phyloP scores from a whole-genome alignment of 2,797 vertebrate species.

The Macropodus opercularis region DNA sequence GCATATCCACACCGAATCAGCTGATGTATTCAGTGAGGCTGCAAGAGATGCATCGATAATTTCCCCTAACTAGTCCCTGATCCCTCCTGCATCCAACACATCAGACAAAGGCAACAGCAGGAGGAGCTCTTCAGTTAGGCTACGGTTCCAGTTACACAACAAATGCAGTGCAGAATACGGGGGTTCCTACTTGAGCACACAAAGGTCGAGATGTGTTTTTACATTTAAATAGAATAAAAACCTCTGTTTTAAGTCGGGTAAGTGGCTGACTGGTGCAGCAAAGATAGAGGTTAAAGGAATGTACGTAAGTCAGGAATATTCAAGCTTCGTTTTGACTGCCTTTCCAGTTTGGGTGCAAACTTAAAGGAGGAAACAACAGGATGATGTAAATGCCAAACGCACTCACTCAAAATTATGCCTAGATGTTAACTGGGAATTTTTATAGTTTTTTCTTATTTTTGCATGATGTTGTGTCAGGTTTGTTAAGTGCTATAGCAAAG shows the following conservation, averaged over 20 bases:
- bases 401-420: slow-evolving; percentile 20
- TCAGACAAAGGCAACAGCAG: slow-evolving; percentile 45
- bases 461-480: slow-evolving; percentile 36
- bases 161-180: slow-evolving; percentile 59
- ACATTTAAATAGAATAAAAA: slow-evolving; percentile 68
- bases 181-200: slow-evolving; percentile 48
- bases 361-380: slow-evolving; percentile 23
- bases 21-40: slow-evolving; percentile 50
- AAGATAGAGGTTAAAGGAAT: slow-evolving; percentile 76
- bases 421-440: slow-evolving; percentile 26
- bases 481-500: slow-evolving; percentile 54
- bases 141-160: slow-evolving; percentile 78
- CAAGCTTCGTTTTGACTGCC: slow-evolving; percentile 62
- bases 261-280: slow-evolving; percentile 53
- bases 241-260: slow-evolving; percentile 62
- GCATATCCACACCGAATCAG: slow-evolving; percentile 39
- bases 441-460: slow-evolving; percentile 20
- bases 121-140: slow-evolving; percentile 70
- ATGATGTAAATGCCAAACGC: slow-evolving; percentile 21
- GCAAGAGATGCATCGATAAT: slow-evolving; percentile 49
- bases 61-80: slow-evolving; percentile 73
- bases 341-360: slow-evolving; percentile 73
- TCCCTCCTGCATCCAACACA: slow-evolving; percentile 51
- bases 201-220: slow-evolving; percentile 32
- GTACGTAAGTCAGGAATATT: slow-evolving; percentile 74